Base-by-base conservation (phyloP, 2,113 vertebrate genomes). In the Xyrauchen texanus region DNA sequence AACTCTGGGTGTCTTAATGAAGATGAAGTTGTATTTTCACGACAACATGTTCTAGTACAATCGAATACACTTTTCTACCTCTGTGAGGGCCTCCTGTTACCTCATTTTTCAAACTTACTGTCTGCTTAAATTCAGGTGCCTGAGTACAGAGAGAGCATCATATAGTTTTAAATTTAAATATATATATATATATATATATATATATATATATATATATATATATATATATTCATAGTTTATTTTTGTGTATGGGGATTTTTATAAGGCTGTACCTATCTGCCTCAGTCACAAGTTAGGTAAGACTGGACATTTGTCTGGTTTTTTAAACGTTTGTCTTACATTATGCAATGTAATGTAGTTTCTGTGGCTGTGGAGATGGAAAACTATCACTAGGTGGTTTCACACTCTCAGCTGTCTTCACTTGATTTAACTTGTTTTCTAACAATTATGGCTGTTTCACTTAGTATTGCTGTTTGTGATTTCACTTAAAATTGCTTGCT, bases 41-140 rank as follows among this genome's bases (percentile, higher is more conserved):
- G 93, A 83, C 93, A 88, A 87, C 83, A 80, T 88, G 88, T 96
- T 96, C 91, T 94, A 92, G 92, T 94, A 97, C 95, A 98, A 97
- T 97, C 95, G 78, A 89, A 90, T 88, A 91, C 94, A 97, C 95
- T 94, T 93, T 93, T 93, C 96, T 98, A 98, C 96, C 96, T 98
- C 96, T 94, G 93, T 68, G 88, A 94, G 91, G 94, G 93, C 94
- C 95, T 95, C 92, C 93, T 94, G 95, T 95, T 96, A 96, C 96
- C 96, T 96, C 96, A 94, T 93, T 95, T 94, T 94, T 94, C 95
- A 93, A 79, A 93, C 88, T 93, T 93, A 94, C 94, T 95, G 94
- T 91, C 91, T 93, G 87, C 86, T 88, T 85, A 79, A 81, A 87
- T 87, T 93, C 90, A 92, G 88, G 93, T 95, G 95, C 92, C 93